Evolutionary conservation across 2,888 invertebrate species (phyloP).

Genomic region (Ochlodes sylvanus): DNA sequence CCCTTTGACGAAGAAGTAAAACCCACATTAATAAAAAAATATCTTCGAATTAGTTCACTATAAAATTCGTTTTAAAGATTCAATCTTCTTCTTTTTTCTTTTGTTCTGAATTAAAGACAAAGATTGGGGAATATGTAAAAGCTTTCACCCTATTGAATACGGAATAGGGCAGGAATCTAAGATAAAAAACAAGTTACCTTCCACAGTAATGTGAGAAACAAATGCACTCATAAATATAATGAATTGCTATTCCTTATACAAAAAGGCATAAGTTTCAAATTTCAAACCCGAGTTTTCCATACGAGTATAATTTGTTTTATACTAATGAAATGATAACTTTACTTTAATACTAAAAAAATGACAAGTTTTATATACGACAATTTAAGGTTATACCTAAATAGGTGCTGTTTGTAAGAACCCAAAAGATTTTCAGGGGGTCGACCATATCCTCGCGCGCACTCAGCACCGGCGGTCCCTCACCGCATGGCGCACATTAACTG

Average conservation of each 20-base stretch:
- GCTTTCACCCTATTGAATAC: constrained; percentile 50
- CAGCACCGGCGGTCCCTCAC: constrained; percentile 71
- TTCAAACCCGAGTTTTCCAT: too few species aligned
- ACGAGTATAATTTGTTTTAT: too few species aligned
- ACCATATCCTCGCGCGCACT: constrained; percentile 87
- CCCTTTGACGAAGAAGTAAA: constrained; percentile 32
- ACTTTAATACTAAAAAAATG: too few species aligned
- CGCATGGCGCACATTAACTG: constrained; percentile 75
- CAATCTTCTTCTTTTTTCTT: constrained; percentile 43
- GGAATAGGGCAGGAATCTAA: constrained; percentile 61
- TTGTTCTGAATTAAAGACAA: constrained; percentile 47
- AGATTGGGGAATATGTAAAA: constrained; percentile 52
- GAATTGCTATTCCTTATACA: too few species aligned
- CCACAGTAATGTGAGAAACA: too few species aligned
- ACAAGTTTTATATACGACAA: background rate
- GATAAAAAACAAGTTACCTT: constrained; percentile 56
- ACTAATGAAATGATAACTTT: too few species aligned
- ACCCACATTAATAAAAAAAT: constrained; percentile 15
- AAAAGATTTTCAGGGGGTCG: constrained; percentile 92
- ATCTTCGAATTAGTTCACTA: constrained; percentile 2
- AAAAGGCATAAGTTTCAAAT: too few species aligned
- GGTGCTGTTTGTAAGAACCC: constrained; percentile 94
- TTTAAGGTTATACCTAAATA: constrained; percentile 86
- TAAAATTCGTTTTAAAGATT: constrained; percentile 37
- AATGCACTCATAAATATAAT: too few species aligned